Evolutionary conservation across 2,797 vertebrate genomes (phyloP).

Genomic region (Petrocephalus schoutedeni): DNA sequence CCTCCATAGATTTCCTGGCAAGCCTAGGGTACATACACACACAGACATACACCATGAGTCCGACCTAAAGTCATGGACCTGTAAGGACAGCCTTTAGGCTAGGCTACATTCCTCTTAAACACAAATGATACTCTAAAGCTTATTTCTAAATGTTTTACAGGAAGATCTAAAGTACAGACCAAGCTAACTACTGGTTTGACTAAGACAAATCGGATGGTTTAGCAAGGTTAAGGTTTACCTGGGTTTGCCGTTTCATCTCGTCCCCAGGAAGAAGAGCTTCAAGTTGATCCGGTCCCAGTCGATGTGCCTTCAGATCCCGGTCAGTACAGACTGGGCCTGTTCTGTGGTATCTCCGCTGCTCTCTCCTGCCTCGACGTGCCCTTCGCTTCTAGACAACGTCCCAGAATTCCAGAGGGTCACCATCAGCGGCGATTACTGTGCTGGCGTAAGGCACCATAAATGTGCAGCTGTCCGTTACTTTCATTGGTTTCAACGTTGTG

Average conservation of each 20-base stretch:
- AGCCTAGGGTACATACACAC: neutral
- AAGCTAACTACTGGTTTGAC: neutral
- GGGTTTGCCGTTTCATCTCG: neutral
- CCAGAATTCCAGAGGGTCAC: slow-evolving; percentile 91
- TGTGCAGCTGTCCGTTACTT: slow-evolving; percentile 12
- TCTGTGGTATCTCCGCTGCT: slow-evolving; percentile 46
- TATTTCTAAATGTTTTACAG: neutral
- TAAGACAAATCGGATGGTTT: neutral
- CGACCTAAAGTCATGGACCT: neutral
- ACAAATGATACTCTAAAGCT: neutral
- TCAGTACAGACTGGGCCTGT: slow-evolving; percentile 59
- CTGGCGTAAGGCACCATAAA: slow-evolving; percentile 76
- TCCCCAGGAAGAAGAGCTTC: slow-evolving; percentile 84
- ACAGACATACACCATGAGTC: neutral
- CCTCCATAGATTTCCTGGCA: neutral
- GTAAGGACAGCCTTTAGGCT: neutral
- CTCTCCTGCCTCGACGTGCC: slow-evolving; percentile 45
- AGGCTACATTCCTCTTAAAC: neutral
- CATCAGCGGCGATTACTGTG: slow-evolving; percentile 94
- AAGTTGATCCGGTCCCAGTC: slow-evolving; percentile 89
- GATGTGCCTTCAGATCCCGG: slow-evolving; percentile 73
- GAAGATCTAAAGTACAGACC: neutral
- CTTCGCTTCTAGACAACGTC: slow-evolving; percentile 41
- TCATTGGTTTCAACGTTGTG: neutral
- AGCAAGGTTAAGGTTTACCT: neutral